These are phyloP conservation scores for Gasterosteus nipponicus DNA, from an alignment of 2,113 vertebrate genomes.

Conservation along the genomic window DNA sequence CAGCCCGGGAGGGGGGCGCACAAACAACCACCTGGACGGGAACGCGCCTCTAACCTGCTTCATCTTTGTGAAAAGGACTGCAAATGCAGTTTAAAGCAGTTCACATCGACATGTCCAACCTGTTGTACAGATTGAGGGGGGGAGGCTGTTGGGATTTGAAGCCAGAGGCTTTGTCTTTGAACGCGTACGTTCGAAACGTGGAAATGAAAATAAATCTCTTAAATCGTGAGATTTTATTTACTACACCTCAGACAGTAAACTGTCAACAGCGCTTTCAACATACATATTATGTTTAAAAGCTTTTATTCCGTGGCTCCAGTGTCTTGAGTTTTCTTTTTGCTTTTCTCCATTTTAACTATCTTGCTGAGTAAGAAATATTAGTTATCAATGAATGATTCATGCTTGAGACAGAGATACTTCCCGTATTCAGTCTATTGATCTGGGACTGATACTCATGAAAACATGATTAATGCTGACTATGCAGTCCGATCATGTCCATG, in stretches of 20 bases:
- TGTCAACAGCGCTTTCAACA: background rate
- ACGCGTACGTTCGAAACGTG: background rate
- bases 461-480: slow-evolving; percentile 2
- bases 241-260: too few species aligned
- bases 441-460: background rate
- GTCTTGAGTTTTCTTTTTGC: background rate
- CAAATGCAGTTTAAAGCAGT: slow-evolving; percentile 5
- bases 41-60: slow-evolving; percentile 45
- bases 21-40: slow-evolving; percentile 53
- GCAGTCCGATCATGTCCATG: background rate
- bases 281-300: background rate
- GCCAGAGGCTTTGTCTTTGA: background rate
- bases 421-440: slow-evolving; percentile 8
- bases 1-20: slow-evolving; percentile 17
- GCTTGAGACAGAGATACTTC: background rate
- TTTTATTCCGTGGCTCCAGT: background rate
- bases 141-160: background rate
- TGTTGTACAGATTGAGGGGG: background rate
- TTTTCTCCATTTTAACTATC: background rate
- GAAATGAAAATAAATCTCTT: background rate
- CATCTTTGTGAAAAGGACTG: slow-evolving; percentile 60
- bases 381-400: slow-evolving; percentile 12
- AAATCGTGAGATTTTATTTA: background rate
- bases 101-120: slow-evolving; percentile 13
- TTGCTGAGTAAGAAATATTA: background rate